Evolutionary conservation across 2,888 invertebrate genomes (phyloP), one percentile per base, ranked within the genome.

Genomic region (Gymnocheta viridis): DNA sequence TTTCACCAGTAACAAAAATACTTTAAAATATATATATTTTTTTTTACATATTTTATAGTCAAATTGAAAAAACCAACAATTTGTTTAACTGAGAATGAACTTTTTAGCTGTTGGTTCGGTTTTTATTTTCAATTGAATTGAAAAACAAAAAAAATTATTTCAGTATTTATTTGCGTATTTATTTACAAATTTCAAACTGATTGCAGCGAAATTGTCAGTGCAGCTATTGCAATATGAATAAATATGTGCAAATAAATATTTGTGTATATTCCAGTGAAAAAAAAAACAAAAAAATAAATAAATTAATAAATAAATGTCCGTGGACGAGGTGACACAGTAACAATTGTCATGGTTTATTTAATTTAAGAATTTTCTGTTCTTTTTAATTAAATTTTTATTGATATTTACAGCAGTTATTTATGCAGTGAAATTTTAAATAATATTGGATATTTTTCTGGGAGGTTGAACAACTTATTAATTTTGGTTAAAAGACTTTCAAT

Each of bases 201-300:
- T n/a, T n/a, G 22, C n/a, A 51, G 3, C 3, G 14, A 14, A 51
- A 6, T 35, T 67, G 35, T 51, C 35, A 35, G 51, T 51, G 41
- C 32, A 47, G 29, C 6, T 35, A 35, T 67, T 67, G n/a, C n/a
- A 24, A 51, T 14, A 51, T 51, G n/a, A 66, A 54, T 69, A 51
- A 35, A 38, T 29, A 64, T 22, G 19, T 14, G 3, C 32, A 35
- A 49, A 29, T 32, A 27, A 29, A 29, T 29, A 56, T 17, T 51
- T 6, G 6, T 27, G 24, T 10, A 2, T 10, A 4, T 12, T 47
- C 22, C 1, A 0, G 12, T 7, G 7, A 22, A 51, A 29, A 6
- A 2, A 29, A 2, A 24, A 9, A 51, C n/a, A n/a, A n/a, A 22
- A 10, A 54, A 27, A 27, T 54, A 22, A 49, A 49, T 49, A n/a